These are phyloP conservation scores for Temnothorax rugatulus DNA, from an alignment of 2,888 invertebrate species.

Conservation along the genomic window DNA sequence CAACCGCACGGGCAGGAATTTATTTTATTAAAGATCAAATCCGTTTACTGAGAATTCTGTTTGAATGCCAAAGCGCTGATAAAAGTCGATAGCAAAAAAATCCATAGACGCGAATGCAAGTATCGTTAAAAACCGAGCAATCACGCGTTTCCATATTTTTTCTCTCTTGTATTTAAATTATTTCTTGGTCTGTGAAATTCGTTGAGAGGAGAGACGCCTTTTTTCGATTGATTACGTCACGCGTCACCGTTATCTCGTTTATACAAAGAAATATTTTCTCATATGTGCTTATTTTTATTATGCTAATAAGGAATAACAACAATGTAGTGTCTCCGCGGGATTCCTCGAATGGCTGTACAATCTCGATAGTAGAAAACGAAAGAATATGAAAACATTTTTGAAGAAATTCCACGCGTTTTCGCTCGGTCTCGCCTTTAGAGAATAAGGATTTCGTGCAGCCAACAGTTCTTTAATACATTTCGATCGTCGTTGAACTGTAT, in stretches of 20 bases:
- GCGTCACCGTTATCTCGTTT: background rate
- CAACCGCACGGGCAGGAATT: background rate
- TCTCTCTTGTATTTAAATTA: background rate
- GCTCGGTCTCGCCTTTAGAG: background rate
- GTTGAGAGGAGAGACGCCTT: background rate
- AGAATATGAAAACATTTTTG: slow-evolving; percentile 6
- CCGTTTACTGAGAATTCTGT: slow-evolving; percentile 16
- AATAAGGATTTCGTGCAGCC: background rate
- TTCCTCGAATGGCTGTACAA: background rate
- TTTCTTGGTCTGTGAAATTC: background rate
- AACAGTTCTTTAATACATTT: slow-evolving; percentile 13
- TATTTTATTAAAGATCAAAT: slow-evolving; percentile 39
- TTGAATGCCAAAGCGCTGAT: slow-evolving; percentile 15
- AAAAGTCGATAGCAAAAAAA: slow-evolving; percentile 25
- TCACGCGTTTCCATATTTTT: background rate
- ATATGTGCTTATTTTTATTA: background rate
- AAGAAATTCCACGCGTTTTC: background rate
- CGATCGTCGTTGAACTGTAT: background rate
- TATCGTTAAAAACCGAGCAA: slow-evolving; percentile 22
- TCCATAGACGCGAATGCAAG: background rate
- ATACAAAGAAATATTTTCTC: slow-evolving; percentile 13
- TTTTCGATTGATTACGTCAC: background rate
- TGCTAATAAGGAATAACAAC: background rate
- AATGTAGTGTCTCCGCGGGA: background rate
- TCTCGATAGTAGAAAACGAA: background rate